phyloP scores from a whole-genome alignment of 92 coral and sea anemone genomes.

The Virgularia gustaviana region DNA sequence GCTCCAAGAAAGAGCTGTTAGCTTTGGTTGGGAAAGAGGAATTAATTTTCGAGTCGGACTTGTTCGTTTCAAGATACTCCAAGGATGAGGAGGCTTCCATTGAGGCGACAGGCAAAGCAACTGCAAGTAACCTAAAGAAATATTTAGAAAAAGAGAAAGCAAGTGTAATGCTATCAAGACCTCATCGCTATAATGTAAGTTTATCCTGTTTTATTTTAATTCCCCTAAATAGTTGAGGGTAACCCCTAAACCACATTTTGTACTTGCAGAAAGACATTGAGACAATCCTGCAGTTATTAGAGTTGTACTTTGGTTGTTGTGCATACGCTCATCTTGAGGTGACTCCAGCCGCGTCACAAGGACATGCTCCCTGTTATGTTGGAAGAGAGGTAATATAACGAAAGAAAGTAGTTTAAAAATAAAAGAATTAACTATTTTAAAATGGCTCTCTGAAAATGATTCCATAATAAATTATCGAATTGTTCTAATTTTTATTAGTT shows the following conservation, averaged over 20 bases:
- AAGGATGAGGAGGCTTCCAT: constrained; percentile 67
- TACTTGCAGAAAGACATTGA: constrained; percentile 64
- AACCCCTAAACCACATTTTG: not conserved
- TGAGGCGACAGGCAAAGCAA: constrained; percentile 53
- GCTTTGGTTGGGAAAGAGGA: constrained; percentile 64
- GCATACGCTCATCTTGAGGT: constrained; percentile 71
- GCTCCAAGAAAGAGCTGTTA: constrained; percentile 60
- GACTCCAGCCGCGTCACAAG: constrained; percentile 72
- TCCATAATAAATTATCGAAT: no score
- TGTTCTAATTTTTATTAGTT: no score
- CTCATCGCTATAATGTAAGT: constrained; percentile 84
- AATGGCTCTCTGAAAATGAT: no score
- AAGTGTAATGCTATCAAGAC: constrained; percentile 72
- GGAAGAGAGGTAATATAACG: constrained; percentile 92
- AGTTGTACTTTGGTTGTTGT: constrained; percentile 68
- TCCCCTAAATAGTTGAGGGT: not conserved
- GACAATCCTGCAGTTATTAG: constrained; percentile 62
- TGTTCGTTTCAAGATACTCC: constrained; percentile 65
- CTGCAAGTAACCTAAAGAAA: constrained; percentile 52
- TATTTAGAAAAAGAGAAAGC: constrained; percentile 63
- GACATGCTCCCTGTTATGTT: constrained; percentile 78
- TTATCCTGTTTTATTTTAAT: not conserved
- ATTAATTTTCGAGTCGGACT: constrained; percentile 64
- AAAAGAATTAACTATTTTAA: no score
- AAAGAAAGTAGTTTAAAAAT: no score